Percentiles rank a stretch among this genome's conserved stretches.
These are phyloP conservation scores for Melanocharis versteri DNA, from an alignment of 2,113 vertebrate species.

Conservation along the genomic window DNA sequence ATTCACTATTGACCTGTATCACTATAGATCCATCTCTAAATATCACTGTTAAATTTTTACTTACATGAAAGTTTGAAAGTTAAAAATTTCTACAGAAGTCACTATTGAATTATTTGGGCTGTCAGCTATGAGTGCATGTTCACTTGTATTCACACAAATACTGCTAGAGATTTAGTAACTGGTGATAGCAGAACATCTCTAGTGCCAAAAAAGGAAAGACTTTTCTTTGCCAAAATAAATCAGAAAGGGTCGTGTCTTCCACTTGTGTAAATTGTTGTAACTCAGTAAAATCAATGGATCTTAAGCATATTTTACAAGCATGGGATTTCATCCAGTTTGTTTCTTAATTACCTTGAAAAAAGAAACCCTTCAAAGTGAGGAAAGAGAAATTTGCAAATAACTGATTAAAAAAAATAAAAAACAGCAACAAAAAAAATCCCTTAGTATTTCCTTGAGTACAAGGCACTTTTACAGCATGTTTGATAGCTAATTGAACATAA, in stretches of 20 bases:
- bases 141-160: background rate
- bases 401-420: background rate
- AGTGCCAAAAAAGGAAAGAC: background rate
- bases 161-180: conserved; percentile 11
- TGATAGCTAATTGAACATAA: background rate
- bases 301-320: background rate
- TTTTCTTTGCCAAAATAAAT: conserved; percentile 19
- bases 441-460: background rate
- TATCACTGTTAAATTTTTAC: background rate
- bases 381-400: background rate
- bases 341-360: background rate
- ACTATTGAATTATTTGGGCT: background rate
- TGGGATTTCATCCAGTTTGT: background rate
- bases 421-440: accelerated
- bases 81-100: background rate
- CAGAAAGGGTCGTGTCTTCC: background rate
- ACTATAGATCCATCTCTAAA: background rate
- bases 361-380: background rate
- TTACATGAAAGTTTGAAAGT: background rate
- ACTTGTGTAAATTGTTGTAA: background rate
- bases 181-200: background rate
- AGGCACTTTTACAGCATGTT: background rate
- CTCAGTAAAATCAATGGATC: background rate
- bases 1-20: background rate
- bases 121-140: background rate